Evolutionary conservation across 2,888 invertebrate species (phyloP).

Genomic region (Bombylius major): DNA sequence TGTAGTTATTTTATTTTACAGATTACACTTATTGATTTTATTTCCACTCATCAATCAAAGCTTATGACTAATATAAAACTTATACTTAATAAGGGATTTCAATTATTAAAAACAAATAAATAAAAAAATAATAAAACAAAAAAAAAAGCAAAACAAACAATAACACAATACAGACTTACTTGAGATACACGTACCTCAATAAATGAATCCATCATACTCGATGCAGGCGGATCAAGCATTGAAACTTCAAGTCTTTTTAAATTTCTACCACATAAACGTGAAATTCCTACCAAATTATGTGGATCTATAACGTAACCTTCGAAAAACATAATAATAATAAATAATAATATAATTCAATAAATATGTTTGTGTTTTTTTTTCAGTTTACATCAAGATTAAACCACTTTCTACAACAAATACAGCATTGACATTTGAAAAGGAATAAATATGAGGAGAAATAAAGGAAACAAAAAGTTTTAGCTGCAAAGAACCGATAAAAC

Average conservation of each 20-base stretch:
- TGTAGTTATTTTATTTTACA: too few species aligned
- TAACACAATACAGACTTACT: too few species aligned
- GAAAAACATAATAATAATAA: not conserved
- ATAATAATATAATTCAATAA: constrained; percentile 12
- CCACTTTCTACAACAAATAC: not conserved
- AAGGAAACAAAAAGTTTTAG: too few species aligned
- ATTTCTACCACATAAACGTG: constrained; percentile 29
- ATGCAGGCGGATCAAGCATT: constrained; percentile 27
- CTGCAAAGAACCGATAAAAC: too few species aligned
- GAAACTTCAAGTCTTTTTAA: constrained; percentile 34
- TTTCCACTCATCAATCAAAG: too few species aligned
- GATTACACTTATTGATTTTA: too few species aligned
- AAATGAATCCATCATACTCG: constrained; percentile 25
- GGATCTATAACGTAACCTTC: constrained; percentile 31
- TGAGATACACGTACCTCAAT: constrained; percentile 23
- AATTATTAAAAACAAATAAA: too few species aligned
- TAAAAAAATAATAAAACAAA: too few species aligned
- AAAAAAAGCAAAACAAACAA: too few species aligned
- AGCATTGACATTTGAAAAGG: not conserved
- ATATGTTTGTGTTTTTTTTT: not conserved
- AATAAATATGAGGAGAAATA: not conserved
- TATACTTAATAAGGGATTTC: too few species aligned
- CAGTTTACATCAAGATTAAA: not conserved
- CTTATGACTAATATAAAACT: too few species aligned
- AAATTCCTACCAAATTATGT: constrained; percentile 34